phyloP scores from a whole-genome alignment of 2,113 vertebrate species.

The Sterna hirundo region DNA sequence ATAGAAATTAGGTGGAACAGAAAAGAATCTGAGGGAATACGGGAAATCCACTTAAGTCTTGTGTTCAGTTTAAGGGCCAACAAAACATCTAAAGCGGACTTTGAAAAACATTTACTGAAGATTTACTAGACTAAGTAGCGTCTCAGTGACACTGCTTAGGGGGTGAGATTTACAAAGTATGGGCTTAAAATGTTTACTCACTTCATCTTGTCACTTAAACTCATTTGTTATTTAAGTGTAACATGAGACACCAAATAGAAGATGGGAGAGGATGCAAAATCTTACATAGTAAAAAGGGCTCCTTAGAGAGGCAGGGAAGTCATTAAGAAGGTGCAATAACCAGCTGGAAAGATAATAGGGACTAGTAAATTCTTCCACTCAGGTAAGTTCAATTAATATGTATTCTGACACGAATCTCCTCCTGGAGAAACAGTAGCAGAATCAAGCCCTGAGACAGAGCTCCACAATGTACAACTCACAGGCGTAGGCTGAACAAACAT shows the following conservation, averaged over 20 bases:
- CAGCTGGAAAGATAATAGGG: neutral
- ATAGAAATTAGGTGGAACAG: neutral
- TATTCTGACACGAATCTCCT: neutral
- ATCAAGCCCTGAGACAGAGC: neutral
- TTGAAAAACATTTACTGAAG: neutral
- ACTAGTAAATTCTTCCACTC: neutral
- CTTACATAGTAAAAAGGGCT: neutral
- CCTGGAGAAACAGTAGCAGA: neutral
- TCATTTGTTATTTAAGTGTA: neutral
- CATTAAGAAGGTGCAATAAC: neutral
- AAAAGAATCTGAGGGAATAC: neutral
- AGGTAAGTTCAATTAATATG: neutral
- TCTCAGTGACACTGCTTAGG: neutral
- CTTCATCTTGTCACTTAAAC: neutral
- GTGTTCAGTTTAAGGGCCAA: neutral
- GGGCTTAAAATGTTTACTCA: neutral
- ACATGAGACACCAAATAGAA: neutral
- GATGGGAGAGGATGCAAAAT: neutral
- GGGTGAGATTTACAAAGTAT: neutral
- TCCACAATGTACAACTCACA: neutral
- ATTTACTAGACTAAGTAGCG: neutral
- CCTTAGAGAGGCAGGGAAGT: neutral
- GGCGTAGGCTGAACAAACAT: neutral
- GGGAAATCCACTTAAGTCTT: neutral
- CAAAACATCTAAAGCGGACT: neutral